Evolutionary conservation across 1,140 invertebrate species (phyloP), one percentile per base, ranked within the genome.

Genomic region (Drosophila littoralis): DNA sequence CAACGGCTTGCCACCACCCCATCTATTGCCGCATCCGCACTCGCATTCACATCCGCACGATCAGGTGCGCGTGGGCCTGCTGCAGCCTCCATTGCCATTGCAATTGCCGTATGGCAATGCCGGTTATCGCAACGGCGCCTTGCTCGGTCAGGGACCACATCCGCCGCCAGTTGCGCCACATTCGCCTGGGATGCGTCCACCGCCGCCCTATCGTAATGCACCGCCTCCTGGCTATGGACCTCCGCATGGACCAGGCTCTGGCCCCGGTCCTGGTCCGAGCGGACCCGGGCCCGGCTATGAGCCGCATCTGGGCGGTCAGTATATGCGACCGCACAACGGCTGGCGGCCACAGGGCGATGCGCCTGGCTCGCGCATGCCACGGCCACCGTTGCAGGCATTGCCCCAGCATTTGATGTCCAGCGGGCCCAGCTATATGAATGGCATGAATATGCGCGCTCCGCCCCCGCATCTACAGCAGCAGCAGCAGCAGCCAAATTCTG

Each of bases 301-400:
- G 12, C 78, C 61, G 36, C 83, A 79, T 65, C 66, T 50, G 38
- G 68, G 40, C 36, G 54, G 48, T 1, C 85, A 78, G 50, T 89
- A 81, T 13, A 89, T 84, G 71, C 75, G 84, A 7, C 77, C 85
- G 12, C 84, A 89, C 48, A 88, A 88, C 13, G 83, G 83, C 45
- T 88, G 83, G 83, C 73, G 83, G 38, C 79, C 83, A 22, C 84
- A 89, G 64, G 69, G 73, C 0, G 84, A 77, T 50, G 60, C 55
- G 42, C 63, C 75, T 28, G 71, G 63, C 8, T 63, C 79, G 7
- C 89, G 91, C 15, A 89, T 92, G 80, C 89, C 79, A 42, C 77
- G 90, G 4, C 90, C 90, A 3, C 79, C 86, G 6, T 50, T 91
- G 10, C 85, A 91, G 72, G 54, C 77, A 2, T 17, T 91, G 76